Base-by-base conservation (phyloP, 30 jellyfish, hydroid and myxozoan species). In the Cassiopea xamachana region DNA sequence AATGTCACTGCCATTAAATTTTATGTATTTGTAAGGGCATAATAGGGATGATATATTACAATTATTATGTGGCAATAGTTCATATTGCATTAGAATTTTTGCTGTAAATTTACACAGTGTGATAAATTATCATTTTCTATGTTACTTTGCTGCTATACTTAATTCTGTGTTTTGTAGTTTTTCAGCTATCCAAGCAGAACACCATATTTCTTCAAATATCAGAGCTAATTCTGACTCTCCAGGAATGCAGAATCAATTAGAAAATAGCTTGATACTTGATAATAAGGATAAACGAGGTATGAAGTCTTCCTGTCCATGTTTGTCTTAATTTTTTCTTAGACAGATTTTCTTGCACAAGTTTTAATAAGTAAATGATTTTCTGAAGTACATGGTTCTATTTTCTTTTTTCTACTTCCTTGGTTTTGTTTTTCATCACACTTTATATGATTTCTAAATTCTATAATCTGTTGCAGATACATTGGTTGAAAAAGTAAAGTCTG, bases 401-500 rank as follows among this genome's bases (percentile, higher is more conserved):
- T 27, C 15, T 64, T 64, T 17, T 17, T 9, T 64, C 6, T 13
- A 4, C 8, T 7, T 64, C 39, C 43, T 64, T 17, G 43, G 74
- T 64, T 14, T 64, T 64, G 74, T 64, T 7, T 13, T 16, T 64
- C 74, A 64, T 7, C 8, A 17, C 7, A 10, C 12, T 3, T 55
- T 55, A 10, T 55, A 10, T 55, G 12, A 3, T 55, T 55, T 64
- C 74, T 4, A 5, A 2, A 9, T 64, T 64, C 27, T 64, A 27
- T 48, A 39, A 58, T 18, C 15, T 62, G 16, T 64, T 69, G 1
- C 59, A 79, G 90, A 73, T 2, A 55, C 88, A 8, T 19, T 90
- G 76, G 91, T 90, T 60, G 91, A 84, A 44, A 89, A 79, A 49
- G 96, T 94, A 44, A 88, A 94, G 73, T 50, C 69, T 18, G 96